phyloP scores from a whole-genome alignment of 2,113 vertebrate genomes.

The Gallinago paraguaiae region DNA sequence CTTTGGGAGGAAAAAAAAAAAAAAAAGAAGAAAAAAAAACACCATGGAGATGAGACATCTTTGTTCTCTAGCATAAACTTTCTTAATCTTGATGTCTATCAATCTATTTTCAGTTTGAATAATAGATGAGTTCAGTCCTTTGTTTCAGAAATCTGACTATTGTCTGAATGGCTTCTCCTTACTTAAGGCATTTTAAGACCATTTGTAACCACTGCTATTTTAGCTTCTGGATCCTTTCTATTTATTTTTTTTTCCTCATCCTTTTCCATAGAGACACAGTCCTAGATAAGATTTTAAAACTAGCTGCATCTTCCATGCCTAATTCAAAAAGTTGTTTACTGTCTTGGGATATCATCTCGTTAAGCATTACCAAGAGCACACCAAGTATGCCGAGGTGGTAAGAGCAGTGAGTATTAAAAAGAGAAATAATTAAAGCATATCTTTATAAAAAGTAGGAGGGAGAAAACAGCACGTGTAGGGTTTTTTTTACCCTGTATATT shows the following conservation, averaged over 20 bases:
- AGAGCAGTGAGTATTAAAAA: conserved; percentile 35
- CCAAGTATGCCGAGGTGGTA: conserved; percentile 16
- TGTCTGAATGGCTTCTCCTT: conserved; percentile 52
- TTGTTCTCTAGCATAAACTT: conserved; percentile 59
- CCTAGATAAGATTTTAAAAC: conserved; percentile 51
- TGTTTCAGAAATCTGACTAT: conserved; percentile 70
- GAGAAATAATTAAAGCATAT: conserved; percentile 61
- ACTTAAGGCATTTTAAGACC: conserved; percentile 50
- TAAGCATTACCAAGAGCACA: conserved; percentile 23
- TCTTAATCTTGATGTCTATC: conserved; percentile 63
- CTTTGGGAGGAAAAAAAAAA: not conserved
- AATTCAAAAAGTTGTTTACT: conserved; percentile 57
- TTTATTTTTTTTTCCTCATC: not conserved
- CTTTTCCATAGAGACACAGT: conserved; percentile 45
- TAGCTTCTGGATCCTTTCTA: conserved; percentile 43
- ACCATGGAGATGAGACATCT: conserved; percentile 54
- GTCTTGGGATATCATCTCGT: conserved; percentile 32
- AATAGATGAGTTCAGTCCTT: conserved; percentile 69
- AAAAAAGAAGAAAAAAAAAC: no score
- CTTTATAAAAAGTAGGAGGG: conserved; percentile 68
- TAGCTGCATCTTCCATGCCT: conserved; percentile 23
- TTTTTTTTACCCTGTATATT: conserved; percentile 47
- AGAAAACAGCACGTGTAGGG: conserved; percentile 43
- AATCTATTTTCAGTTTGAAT: conserved; percentile 71
- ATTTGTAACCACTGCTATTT: conserved; percentile 58